Percentiles rank a stretch among this genome's conserved stretches.
Conservation (phyloP, 2,113 vertebrate species). For the Pongo pygmaeus region DNA sequence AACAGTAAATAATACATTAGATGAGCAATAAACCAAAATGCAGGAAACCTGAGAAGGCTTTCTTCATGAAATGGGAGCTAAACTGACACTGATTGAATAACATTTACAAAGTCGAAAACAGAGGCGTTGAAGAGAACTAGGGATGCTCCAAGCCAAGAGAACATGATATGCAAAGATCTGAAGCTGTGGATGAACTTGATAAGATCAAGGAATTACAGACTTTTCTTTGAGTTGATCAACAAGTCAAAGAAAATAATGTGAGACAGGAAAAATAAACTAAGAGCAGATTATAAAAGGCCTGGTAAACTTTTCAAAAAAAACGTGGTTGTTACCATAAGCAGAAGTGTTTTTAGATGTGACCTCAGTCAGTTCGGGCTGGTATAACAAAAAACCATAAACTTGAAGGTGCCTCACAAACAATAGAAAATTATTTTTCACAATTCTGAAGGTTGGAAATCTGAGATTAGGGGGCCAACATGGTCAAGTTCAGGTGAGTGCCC, state of each 20-base stretch:
- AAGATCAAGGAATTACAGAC: not conserved
- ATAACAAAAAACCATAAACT: not conserved
- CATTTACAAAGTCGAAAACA: not conserved
- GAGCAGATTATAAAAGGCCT: not conserved
- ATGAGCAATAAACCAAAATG: not conserved
- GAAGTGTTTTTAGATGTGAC: not conserved
- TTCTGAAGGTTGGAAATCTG: not conserved
- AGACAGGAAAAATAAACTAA: not conserved
- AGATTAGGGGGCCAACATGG: not conserved
- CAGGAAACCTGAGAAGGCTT: not conserved
- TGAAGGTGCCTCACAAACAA: not conserved
- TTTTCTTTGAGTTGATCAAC: not conserved
- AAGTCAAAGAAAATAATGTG: not conserved
- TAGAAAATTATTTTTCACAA: not conserved
- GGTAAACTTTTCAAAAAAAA: not conserved
- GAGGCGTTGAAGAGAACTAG: accelerated
- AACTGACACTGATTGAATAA: not conserved
- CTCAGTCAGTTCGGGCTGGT: not conserved
- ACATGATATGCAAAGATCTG: not conserved
- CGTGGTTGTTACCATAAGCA: not conserved
- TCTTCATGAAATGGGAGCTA: not conserved
- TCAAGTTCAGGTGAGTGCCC: not conserved
- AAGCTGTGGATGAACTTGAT: not conserved
- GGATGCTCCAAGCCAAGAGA: not conserved
- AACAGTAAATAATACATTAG: not conserved